phyloP scores from a whole-genome alignment of 2,797 vertebrate genomes.

The Triplophysa bombifrons region DNA sequence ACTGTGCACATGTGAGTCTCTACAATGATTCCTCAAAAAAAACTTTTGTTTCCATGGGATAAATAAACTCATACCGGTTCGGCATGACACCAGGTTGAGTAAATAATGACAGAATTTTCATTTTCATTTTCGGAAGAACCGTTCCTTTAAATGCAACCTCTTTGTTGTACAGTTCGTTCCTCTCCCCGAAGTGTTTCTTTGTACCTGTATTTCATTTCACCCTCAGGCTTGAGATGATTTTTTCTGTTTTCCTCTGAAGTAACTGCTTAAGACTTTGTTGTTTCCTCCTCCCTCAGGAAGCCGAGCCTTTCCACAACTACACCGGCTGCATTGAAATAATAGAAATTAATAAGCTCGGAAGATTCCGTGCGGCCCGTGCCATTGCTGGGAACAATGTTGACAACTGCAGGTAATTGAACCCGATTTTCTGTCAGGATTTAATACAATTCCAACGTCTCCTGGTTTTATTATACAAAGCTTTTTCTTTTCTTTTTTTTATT shows the following conservation, averaged over 20 bases:
- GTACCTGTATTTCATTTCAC: slow-evolving; percentile 16
- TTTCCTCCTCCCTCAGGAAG: slow-evolving; percentile 67
- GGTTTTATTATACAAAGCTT: not conserved
- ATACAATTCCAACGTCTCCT: not conserved
- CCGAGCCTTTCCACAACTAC: slow-evolving; percentile 80
- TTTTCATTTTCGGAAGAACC: slow-evolving; percentile 15
- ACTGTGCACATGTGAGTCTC: too few relatives aligned
- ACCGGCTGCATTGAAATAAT: slow-evolving; percentile 85
- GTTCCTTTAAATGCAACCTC: slow-evolving; percentile 27
- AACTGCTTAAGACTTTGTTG: slow-evolving; percentile 50
- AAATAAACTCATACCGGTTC: slow-evolving; percentile 3
- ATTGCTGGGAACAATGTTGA: slow-evolving; percentile 74
- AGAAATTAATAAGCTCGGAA: slow-evolving; percentile 79
- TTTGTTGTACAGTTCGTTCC: slow-evolving; percentile 27
- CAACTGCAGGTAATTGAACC: slow-evolving; percentile 81
- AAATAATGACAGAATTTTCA: slow-evolving; percentile 37
- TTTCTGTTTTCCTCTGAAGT: slow-evolving; percentile 43
- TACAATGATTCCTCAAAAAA: not conserved
- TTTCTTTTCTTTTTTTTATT: not conserved
- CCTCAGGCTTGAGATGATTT: slow-evolving; percentile 35
- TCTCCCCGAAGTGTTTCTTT: slow-evolving; percentile 37
- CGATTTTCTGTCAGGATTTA: slow-evolving; percentile 41
- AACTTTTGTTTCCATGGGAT: not conserved
- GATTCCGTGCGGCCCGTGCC: slow-evolving; percentile 76
- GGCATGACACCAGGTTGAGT: not conserved